Percentiles rank a stretch among this genome's conserved stretches.
Evolutionary conservation across 2,888 invertebrate species (phyloP).

Genomic region (Euzophera pinguis): DNA sequence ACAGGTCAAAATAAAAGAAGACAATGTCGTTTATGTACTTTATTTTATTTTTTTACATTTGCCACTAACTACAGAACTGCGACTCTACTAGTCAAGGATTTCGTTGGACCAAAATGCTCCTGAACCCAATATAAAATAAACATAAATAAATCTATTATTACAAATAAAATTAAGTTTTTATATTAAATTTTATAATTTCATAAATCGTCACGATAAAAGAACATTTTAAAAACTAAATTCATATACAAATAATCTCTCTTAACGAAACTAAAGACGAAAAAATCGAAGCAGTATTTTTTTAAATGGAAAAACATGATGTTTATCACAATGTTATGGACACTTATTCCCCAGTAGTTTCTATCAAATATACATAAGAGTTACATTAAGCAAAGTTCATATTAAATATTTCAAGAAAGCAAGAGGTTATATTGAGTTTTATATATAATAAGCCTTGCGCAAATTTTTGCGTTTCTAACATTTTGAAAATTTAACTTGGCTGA

Average conservation of each 20-base stretch:
- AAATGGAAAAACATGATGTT: slow-evolving; percentile 73
- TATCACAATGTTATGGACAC: slow-evolving; percentile 78
- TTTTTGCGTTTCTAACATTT: neutral
- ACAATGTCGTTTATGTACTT: slow-evolving; percentile 63
- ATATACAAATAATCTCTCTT: slow-evolving; percentile 78
- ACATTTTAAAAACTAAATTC: slow-evolving; percentile 69
- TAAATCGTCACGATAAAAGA: slow-evolving; percentile 66
- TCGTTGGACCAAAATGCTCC: slow-evolving; percentile 73
- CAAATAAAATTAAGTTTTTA: slow-evolving; percentile 57
- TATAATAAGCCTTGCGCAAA: slow-evolving; percentile 8
- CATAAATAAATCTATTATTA: slow-evolving; percentile 69
- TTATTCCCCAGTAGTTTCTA: slow-evolving; percentile 67
- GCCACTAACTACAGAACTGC: slow-evolving; percentile 77
- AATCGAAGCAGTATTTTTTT: slow-evolving; percentile 63
- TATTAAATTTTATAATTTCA: slow-evolving; percentile 52
- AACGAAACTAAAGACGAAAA: slow-evolving; percentile 66
- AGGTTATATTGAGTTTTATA: slow-evolving; percentile 39
- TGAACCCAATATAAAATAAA: slow-evolving; percentile 65
- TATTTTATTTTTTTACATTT: slow-evolving; percentile 67
- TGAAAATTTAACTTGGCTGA: slow-evolving; percentile 15
- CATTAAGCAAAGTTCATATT: slow-evolving; percentile 47
- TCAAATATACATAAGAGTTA: slow-evolving; percentile 76
- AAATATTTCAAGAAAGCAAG: slow-evolving; percentile 68
- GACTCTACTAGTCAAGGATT: slow-evolving; percentile 68
- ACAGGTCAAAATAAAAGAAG: slow-evolving; percentile 31